Percentiles rank a stretch among this genome's conserved stretches.
Conservation (phyloP, 1,140 invertebrate genomes). For the Drosophila yakuba region DNA sequence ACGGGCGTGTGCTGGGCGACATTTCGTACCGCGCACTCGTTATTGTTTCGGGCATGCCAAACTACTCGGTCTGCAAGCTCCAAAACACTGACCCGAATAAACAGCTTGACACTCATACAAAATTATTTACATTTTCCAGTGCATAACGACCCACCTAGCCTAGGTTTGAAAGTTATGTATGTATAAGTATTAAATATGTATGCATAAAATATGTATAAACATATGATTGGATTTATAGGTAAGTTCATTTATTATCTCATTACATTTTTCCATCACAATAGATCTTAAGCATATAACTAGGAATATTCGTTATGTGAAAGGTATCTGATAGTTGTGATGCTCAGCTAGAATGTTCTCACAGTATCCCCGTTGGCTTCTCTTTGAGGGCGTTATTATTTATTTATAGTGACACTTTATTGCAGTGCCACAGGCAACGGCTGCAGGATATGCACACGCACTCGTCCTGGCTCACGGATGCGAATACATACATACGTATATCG, state of each 20-base stretch:
- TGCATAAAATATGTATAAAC: too few relatives aligned
- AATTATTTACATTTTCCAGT: too few relatives aligned
- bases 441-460: slow-evolving; percentile 67
- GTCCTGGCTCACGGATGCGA: slow-evolving; percentile 20
- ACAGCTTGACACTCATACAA: too few relatives aligned
- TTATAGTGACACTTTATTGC: slow-evolving; percentile 83
- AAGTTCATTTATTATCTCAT: too few relatives aligned
- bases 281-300: too few relatives aligned
- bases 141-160: too few relatives aligned
- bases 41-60: slow-evolving; percentile 11
- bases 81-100: too few relatives aligned
- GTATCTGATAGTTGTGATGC: slow-evolving; percentile 11
- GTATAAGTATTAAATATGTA: too few relatives aligned
- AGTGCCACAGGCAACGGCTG: slow-evolving; percentile 59
- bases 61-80: neutral
- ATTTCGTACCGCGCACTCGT: slow-evolving; percentile 15
- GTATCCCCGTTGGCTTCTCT: slow-evolving; percentile 25
- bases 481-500: slow-evolving; percentile 8
- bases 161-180: too few relatives aligned
- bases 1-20: slow-evolving; percentile 17
- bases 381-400: slow-evolving; percentile 83
- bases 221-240: too few relatives aligned
- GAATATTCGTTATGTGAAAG: neutral
- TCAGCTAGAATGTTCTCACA: neutral
- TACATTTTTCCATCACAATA: too few relatives aligned